Conservation (phyloP, 1,140 invertebrate genomes). For the Drosophila bocki region DNA sequence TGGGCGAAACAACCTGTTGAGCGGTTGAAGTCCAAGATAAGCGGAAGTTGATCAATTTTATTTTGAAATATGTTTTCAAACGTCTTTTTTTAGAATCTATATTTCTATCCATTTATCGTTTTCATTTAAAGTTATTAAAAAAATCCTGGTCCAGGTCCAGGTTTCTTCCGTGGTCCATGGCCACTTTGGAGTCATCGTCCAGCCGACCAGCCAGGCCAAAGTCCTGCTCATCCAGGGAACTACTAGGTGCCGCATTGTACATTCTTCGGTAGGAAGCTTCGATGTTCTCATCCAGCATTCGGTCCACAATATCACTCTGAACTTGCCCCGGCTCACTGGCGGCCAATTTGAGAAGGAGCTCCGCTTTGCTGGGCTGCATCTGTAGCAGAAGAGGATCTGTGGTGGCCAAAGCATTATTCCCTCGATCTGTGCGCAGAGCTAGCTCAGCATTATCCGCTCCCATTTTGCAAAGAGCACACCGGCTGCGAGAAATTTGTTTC, state of each 20-base stretch:
- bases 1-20: background rate
- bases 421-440: constrained; percentile 18
- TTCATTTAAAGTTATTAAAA: constrained; percentile 35
- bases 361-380: constrained; percentile 15
- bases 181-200: constrained; percentile 77
- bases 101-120: background rate
- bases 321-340: constrained; percentile 6
- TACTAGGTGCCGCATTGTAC: constrained; percentile 55
- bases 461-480: constrained; percentile 79
- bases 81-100: no score
- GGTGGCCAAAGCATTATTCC: background rate
- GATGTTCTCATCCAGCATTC: constrained; percentile 78
- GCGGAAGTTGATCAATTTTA: background rate
- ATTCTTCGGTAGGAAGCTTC: constrained; percentile 73
- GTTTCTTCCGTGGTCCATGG: constrained; percentile 51
- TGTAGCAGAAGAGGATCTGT: constrained; percentile 1
- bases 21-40: background rate
- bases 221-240: constrained; percentile 32
- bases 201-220: constrained; percentile 57
- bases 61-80: background rate
- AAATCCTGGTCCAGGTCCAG: constrained; percentile 49
- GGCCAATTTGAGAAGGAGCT: constrained; percentile 18
- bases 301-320: constrained; percentile 69
- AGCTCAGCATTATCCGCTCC: constrained; percentile 65
- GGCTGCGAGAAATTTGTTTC: constrained; percentile 58